These are phyloP conservation scores for Bergia sp. DNA, from an alignment of 92 coral and sea anemone species.

Conservation along the genomic window DNA sequence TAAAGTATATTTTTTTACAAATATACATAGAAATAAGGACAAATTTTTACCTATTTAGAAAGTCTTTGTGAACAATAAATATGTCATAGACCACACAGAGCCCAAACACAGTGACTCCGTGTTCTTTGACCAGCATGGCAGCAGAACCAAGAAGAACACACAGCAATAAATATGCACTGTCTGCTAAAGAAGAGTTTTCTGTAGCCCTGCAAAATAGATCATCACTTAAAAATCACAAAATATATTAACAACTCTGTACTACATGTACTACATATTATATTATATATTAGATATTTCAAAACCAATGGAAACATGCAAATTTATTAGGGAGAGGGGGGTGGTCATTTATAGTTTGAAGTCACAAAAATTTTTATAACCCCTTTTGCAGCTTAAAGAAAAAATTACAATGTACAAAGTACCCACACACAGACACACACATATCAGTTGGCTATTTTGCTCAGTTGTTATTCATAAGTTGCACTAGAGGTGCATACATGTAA, in stretches of 20 bases:
- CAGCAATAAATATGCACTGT: conserved; percentile 30
- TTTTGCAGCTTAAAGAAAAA: too few relatives aligned
- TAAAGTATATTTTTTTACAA: too few relatives aligned
- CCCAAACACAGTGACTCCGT: conserved; percentile 93
- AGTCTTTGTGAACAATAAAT: conserved; percentile 52
- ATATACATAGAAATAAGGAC: background rate
- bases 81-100: conserved; percentile 79
- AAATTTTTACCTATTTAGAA: conserved; percentile 41
- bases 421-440: too few relatives aligned
- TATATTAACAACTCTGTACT: background rate
- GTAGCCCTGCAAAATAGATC: conserved; percentile 47
- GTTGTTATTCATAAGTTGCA: too few relatives aligned
- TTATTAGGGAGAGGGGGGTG: too few relatives aligned
- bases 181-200: background rate
- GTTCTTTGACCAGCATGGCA: conserved; percentile 88
- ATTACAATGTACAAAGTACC: too few relatives aligned
- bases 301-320: background rate
- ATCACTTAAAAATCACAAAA: background rate
- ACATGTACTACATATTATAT: background rate
- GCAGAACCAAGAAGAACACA: conserved; percentile 69
- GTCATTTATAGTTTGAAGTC: too few relatives aligned
- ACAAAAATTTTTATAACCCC: too few relatives aligned
- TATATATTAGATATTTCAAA: too few relatives aligned
- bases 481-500: too few relatives aligned
- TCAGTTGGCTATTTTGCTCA: too few relatives aligned